These are phyloP conservation scores for Anguilla megastoma DNA, from an alignment of 2,797 vertebrate genomes.

Conservation along the genomic window DNA sequence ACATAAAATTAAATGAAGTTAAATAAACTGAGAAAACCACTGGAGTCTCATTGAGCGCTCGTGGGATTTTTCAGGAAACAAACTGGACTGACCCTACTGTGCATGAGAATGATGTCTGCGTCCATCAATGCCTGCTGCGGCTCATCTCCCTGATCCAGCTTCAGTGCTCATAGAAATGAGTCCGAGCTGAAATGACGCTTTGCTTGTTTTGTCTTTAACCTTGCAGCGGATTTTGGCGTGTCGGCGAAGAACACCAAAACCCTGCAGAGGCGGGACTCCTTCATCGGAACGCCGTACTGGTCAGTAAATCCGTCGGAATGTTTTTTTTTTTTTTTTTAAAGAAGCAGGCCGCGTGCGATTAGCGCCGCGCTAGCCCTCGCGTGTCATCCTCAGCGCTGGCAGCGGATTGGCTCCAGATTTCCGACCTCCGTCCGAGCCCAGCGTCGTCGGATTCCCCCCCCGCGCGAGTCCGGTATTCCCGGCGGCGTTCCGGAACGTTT, in stretches of 20 bases:
- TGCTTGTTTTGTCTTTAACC: conserved; percentile 15
- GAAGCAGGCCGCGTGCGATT: background rate
- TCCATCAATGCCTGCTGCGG: background rate
- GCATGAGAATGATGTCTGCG: background rate
- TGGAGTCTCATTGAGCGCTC: background rate
- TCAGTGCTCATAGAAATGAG: background rate
- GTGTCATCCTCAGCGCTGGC: background rate
- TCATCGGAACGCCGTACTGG: conserved; percentile 98
- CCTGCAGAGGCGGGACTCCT: conserved; percentile 90
- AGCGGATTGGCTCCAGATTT: background rate
- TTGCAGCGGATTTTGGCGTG: conserved; percentile 93
- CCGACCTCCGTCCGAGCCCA: too few relatives aligned
- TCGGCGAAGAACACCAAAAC: conserved; percentile 95
- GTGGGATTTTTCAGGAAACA: background rate
- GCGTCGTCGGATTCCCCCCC: background rate
- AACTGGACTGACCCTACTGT: background rate
- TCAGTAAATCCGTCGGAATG: conserved; percentile 64
- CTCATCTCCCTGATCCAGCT: background rate
- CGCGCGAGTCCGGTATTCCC: background rate
- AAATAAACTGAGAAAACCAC: background rate
- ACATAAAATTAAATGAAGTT: background rate
- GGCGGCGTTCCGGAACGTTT: background rate
- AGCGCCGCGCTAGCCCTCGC: too few relatives aligned
- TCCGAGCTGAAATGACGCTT: background rate
- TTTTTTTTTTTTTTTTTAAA: background rate